Evolutionary conservation across 1,140 invertebrate genomes (phyloP).

Genomic region (Lepidostoma basale): DNA sequence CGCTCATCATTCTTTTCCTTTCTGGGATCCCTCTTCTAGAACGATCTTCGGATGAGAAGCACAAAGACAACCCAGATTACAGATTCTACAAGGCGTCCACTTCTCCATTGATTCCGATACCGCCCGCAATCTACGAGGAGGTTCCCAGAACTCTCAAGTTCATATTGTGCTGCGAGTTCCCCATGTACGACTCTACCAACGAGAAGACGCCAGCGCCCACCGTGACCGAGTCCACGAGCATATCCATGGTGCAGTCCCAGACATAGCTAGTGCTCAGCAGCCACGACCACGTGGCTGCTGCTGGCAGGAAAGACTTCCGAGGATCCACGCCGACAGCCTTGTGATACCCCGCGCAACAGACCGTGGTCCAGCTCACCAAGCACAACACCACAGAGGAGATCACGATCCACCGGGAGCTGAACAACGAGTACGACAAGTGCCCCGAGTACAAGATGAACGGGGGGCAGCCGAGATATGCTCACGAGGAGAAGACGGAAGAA

Average conservation of each 20-base stretch:
- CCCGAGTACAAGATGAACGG: neutral
- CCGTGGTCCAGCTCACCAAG: conserved; percentile 8
- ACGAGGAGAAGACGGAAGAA: conserved; percentile 6
- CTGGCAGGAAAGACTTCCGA: conserved; percentile 29
- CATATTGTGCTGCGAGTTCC: conserved; percentile 84
- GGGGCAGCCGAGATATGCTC: neutral
- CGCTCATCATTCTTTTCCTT: conserved; percentile 85
- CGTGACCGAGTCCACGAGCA: conserved; percentile 74
- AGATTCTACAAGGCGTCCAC: conserved; percentile 84
- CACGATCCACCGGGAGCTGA: neutral
- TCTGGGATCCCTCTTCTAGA: conserved; percentile 87
- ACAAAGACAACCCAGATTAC: conserved; percentile 82
- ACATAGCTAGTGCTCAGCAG: conserved; percentile 77
- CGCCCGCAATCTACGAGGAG: conserved; percentile 81
- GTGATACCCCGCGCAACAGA: conserved; percentile 36
- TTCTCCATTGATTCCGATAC: conserved; percentile 86
- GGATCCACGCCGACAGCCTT: conserved; percentile 40
- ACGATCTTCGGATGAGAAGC: conserved; percentile 84
- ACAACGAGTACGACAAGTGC: neutral
- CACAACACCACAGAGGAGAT: conserved; percentile 15
- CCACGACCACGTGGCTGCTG: conserved; percentile 57
- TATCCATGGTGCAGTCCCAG: conserved; percentile 74
- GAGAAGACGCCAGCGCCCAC: conserved; percentile 68
- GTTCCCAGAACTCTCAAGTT: conserved; percentile 83
- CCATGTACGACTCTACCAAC: conserved; percentile 79